Evolutionary conservation across 1,140 invertebrate species (phyloP), one percentile per base, ranked within the genome.

Genomic region (Wasmannia auropunctata): DNA sequence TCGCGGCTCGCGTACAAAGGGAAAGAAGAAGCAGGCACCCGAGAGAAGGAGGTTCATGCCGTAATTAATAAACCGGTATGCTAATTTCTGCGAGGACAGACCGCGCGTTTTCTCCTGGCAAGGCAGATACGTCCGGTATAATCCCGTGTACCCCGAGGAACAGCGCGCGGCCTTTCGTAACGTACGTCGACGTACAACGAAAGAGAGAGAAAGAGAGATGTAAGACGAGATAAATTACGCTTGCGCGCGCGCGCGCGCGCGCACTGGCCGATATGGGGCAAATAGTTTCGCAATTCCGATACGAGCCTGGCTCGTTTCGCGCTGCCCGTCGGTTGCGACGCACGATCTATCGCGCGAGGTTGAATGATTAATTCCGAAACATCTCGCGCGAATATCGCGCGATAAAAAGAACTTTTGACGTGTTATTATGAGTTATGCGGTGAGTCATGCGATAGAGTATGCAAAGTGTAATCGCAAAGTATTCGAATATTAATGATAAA

Each of bases 1-100:
- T 80, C 58, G 69, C 58, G 58, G 87, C 43, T 60, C 76, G 40
- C 22, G 77, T 34, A 63, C 60, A 87, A 87, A 77, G 74, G 40
- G 28, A 67, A 49, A 83, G 62, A 86, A 49, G 65, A 22, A 49
- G 25, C n/a, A 10, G 43, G 14, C 28, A 54, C 40, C 11, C 34
- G 10, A 14, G 60, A 37, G 62, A 62, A 72, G 67, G 60, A 84
- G 70, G 69, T 37, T 40, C 77, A 77, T 77, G 69, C 70, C 83
- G 86, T 92, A 92, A 93, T 92, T 93, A 92, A 93, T 93, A 92
- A 93, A 92, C 91, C 90, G 91, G 91, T 93, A 92, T 92, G 91
- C 83, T 89, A 92, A 93, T 92, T 92, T 86, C 69, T 58, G 56
- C 74, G 81, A 88, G 86, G 90, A 92, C 88, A 86, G 87, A 91